Percentiles rank a stretch among this genome's conserved stretches.
Evolutionary conservation across 1,140 invertebrate genomes (phyloP).

Genomic region (Diorhabda sublineata): DNA sequence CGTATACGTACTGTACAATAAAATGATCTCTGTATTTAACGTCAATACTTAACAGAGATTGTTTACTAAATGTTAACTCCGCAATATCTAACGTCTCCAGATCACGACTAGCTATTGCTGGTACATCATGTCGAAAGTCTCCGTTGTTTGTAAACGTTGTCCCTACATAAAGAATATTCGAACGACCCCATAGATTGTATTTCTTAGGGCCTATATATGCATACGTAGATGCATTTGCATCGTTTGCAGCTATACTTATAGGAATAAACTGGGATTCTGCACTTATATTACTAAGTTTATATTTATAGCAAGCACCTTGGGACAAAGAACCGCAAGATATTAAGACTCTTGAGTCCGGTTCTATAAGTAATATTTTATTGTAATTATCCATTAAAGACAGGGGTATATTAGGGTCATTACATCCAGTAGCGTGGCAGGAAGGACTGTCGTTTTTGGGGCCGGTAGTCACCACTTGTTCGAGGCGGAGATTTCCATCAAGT

Average conservation of each 20-base stretch:
- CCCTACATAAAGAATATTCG: conserved; percentile 87
- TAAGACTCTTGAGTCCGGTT: conserved; percentile 72
- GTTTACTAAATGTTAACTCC: conserved; percentile 80
- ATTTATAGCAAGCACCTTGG: conserved; percentile 85
- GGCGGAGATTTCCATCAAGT: conserved; percentile 66
- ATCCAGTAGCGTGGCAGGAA: conserved; percentile 81
- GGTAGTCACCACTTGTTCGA: conserved; percentile 62
- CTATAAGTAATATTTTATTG: conserved; percentile 89
- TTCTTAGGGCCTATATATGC: conserved; percentile 91
- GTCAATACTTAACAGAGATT: conserved; percentile 85
- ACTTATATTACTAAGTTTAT: conserved; percentile 78
- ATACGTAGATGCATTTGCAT: conserved; percentile 84
- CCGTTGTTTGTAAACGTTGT: conserved; percentile 91
- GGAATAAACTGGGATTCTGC: conserved; percentile 69
- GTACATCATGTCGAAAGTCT: conserved; percentile 89
- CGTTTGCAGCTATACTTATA: conserved; percentile 83
- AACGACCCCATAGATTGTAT: conserved; percentile 69
- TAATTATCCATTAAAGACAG: conserved; percentile 74
- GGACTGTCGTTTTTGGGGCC: conserved; percentile 81
- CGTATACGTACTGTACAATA: conserved; percentile 91
- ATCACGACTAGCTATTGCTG: conserved; percentile 83
- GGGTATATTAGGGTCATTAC: conserved; percentile 60
- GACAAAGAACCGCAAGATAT: conserved; percentile 84
- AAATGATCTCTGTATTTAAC: conserved; percentile 93
- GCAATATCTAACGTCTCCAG: conserved; percentile 74